Base-by-base conservation (phyloP, 1,140 invertebrate genomes). In the Acromyrmex charruanus region DNA sequence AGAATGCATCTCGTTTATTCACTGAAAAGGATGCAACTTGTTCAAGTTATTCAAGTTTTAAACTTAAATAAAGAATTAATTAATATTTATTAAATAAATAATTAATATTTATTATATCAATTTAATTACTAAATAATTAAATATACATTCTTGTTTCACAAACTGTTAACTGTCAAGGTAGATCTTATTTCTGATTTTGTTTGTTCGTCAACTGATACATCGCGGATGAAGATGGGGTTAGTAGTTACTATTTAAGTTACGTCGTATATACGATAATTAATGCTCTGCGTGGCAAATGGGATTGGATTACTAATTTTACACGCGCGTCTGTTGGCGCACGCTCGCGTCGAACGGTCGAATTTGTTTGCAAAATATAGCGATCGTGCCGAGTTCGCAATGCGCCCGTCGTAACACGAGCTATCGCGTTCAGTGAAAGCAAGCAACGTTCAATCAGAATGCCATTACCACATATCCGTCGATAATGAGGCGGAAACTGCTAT, bases 361-460 rank as follows among this genome's bases (percentile, higher is more conserved):
- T 87, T 84, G 86, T 87, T 87, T 87, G 55, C 59, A 87, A 87
- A 87, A 84, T 87, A 87, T 75, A 63, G 55, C 74, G 65, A 85
- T 25, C 49, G 63, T 66, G 82, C 82, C 74, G 82, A 79, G 82
- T 53, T 85, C 21, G 66, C 77, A 39, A 53, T 61, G 80, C 58
- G 12, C 5, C 7, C 51, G 66, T 35, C 53, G 85, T 82, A 87
- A 87, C 77, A 82, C 66, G 77, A 87, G 77, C 66, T 59, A 79
- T 80, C 39, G 74, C n/a, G 10, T 86, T 80, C 74, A 79, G 61
- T 86, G 53, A 80, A 80, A 86, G 75, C 75, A 69, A 80, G 65
- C 75, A 81, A 69, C 85, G 75, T 79, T 79, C 85, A 79, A 86
- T 80, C 77, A 69, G 77, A 68, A 86, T 81, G 61, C 65, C 65